phyloP scores from a whole-genome alignment of 2,888 invertebrate genomes.

The Hyposoter dolosus region DNA sequence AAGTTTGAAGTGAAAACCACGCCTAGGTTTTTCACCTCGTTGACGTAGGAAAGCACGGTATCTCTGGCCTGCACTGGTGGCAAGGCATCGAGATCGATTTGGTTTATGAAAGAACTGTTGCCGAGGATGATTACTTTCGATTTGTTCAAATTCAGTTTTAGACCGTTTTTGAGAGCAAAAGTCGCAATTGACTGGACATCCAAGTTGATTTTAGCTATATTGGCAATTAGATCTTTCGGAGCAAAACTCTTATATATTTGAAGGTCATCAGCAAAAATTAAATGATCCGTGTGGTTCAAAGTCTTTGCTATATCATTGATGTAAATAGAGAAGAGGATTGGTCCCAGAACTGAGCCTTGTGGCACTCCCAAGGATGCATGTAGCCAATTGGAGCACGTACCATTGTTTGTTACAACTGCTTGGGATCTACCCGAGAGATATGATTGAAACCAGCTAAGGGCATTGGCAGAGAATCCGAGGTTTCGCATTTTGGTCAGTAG shows the following conservation, averaged over 20 bases:
- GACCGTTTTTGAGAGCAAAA: background rate
- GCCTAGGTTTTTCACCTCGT: background rate
- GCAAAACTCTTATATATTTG: background rate
- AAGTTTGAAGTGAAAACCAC: background rate
- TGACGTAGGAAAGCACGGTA: background rate
- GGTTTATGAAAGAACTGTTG: background rate
- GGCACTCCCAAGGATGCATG: background rate
- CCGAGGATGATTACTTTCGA: background rate
- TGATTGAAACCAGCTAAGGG: background rate
- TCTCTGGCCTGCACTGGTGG: background rate
- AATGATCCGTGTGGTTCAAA: background rate
- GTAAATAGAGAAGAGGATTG: background rate
- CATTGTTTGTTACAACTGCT: background rate
- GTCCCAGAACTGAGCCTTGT: background rate
- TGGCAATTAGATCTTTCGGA: background rate
- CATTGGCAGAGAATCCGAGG: background rate
- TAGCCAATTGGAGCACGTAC: background rate
- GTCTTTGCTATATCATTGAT: background rate
- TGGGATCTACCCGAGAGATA: background rate
- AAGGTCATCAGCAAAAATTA: background rate
- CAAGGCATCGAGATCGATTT: background rate
- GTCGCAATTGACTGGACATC: background rate
- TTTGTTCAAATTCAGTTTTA: background rate
- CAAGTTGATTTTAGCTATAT: background rate
- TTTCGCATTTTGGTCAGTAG: background rate